Conservation (phyloP, 2,888 invertebrate species). For the Netelia melanura region DNA sequence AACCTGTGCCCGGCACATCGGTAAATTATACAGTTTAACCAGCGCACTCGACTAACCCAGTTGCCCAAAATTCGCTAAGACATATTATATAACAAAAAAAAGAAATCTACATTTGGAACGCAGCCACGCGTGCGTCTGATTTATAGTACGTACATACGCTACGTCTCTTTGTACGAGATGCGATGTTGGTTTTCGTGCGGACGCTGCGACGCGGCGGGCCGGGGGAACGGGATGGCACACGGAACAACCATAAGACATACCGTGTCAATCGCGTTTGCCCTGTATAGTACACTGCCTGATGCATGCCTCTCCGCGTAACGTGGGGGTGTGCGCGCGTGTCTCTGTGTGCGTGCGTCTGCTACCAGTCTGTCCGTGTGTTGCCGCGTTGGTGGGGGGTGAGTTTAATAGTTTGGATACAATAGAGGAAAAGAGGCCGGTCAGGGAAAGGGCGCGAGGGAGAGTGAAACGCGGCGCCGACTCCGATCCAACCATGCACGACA, state of each 20-base stretch:
- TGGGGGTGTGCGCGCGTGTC: too few relatives aligned
- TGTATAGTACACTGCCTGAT: too few relatives aligned
- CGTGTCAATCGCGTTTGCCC: too few relatives aligned
- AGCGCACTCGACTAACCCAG: background rate
- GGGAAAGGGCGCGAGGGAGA: constrained; percentile 11
- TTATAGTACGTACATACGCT: background rate
- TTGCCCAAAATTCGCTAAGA: background rate
- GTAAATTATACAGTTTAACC: background rate
- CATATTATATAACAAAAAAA: background rate
- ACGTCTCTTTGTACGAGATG: too few relatives aligned
- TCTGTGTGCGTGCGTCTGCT: too few relatives aligned
- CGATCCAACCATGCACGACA: constrained; percentile 53
- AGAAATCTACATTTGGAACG: background rate
- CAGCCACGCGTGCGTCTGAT: background rate
- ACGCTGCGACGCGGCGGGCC: background rate
- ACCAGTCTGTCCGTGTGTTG: too few relatives aligned
- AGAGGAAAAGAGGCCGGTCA: background rate
- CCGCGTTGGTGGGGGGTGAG: background rate
- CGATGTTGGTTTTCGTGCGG: too few relatives aligned
- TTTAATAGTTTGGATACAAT: background rate
- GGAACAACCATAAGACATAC: too few relatives aligned
- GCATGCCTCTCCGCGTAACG: too few relatives aligned
- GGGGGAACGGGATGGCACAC: background rate
- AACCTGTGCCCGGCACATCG: too few relatives aligned
- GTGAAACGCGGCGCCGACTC: constrained; percentile 49